Evolutionary conservation across 2,888 invertebrate species (phyloP).

Genomic region (Carabus problematicus): DNA sequence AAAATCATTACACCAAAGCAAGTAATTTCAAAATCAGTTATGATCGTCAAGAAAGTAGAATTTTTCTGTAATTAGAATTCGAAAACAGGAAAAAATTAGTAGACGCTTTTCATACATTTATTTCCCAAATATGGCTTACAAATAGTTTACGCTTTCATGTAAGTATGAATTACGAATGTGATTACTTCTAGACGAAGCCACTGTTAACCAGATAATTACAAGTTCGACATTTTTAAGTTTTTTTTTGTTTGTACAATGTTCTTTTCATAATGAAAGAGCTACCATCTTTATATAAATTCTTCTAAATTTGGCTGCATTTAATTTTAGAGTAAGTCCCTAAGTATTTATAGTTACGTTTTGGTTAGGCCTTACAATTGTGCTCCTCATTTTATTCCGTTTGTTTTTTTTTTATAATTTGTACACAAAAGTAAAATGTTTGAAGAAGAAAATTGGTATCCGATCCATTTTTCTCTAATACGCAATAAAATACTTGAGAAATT

Average conservation of each 20-base stretch:
- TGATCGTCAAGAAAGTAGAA: no score
- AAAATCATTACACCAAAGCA: no score
- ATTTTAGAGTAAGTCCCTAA: not conserved
- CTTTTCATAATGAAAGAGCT: not conserved
- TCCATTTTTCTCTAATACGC: no score
- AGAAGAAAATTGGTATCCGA: no score
- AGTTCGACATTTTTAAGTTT: no score
- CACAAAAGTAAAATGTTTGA: not conserved
- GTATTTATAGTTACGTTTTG: constrained; percentile 3
- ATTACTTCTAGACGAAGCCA: constrained; percentile 1
- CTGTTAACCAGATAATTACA: constrained; percentile 11
- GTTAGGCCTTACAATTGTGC: constrained; percentile 16
- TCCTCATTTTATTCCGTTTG: not conserved
- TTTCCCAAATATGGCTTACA: constrained; percentile 27
- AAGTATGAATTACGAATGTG: constrained; percentile 3
- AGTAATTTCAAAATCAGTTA: no score
- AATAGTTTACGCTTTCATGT: constrained; percentile 7
- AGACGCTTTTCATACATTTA: constrained; percentile 30
- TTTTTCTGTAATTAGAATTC: no score
- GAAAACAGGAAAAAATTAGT: not conserved
- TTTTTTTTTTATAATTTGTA: not conserved
- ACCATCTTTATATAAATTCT: constrained; percentile 4
- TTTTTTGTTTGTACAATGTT: not conserved
- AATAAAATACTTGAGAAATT: no score
- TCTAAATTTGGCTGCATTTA: constrained; percentile 1